Conservation (phyloP, 2,113 vertebrate genomes). For the Mastomys coucha region DNA sequence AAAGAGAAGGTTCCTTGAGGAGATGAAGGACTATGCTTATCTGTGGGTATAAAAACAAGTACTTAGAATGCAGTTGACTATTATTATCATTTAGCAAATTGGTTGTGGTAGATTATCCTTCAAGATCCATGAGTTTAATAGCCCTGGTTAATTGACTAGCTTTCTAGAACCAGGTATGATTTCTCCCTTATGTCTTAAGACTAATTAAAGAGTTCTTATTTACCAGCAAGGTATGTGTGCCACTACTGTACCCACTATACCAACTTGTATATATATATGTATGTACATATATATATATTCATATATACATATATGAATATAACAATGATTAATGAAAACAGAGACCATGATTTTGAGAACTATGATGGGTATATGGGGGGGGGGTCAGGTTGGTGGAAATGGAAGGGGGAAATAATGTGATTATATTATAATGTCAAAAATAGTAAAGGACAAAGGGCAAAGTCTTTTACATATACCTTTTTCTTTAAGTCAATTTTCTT, state of each 20-base stretch:
- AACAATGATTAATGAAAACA: neutral
- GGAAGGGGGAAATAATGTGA: neutral
- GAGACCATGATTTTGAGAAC: neutral
- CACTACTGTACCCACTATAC: neutral
- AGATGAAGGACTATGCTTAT: neutral
- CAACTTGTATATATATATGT: too few relatives aligned
- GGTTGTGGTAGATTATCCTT: neutral
- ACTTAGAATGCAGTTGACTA: neutral
- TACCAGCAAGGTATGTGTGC: neutral
- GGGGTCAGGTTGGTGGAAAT: neutral
- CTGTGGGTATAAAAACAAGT: neutral
- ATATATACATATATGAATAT: too few relatives aligned
- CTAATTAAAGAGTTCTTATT: neutral
- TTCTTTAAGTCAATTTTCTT: conserved; percentile 21
- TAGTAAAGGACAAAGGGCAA: neutral
- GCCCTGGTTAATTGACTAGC: neutral
- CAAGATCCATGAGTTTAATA: neutral
- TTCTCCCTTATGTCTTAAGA: neutral
- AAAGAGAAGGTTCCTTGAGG: too few relatives aligned
- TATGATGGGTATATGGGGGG: neutral
- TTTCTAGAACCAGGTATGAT: neutral
- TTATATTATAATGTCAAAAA: neutral
- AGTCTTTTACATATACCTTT: neutral
- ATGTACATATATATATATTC: neutral
- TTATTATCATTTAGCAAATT: neutral